phyloP scores from a whole-genome alignment of 2,113 vertebrate species.

The Scopus umbretta region DNA sequence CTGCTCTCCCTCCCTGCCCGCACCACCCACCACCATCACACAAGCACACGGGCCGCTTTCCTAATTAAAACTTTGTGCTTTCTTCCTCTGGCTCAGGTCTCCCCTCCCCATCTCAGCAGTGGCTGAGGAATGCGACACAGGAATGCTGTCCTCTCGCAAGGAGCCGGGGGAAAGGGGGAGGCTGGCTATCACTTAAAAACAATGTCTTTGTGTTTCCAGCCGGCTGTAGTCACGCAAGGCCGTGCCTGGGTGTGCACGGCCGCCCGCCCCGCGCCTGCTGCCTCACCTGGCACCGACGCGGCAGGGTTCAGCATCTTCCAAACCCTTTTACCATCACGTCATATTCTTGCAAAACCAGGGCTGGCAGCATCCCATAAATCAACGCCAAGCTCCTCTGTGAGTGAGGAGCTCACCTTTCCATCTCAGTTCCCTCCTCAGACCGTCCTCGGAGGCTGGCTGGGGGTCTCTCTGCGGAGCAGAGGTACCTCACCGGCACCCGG shows the following conservation, averaged over 20 bases:
- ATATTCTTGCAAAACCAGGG: neutral
- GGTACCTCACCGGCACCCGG: neutral
- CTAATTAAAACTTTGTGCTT: neutral
- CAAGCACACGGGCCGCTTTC: neutral
- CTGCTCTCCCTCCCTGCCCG: neutral
- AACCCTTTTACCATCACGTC: neutral
- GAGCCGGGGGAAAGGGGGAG: slow-evolving; percentile 1
- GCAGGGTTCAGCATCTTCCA: neutral
- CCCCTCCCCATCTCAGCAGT: slow-evolving; percentile 52
- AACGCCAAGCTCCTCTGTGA: neutral
- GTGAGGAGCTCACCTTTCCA: rapidly evolving
- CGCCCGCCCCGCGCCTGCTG: neutral
- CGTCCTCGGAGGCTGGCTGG: rapidly evolving
- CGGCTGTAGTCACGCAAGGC: neutral
- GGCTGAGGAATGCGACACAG: slow-evolving; percentile 80
- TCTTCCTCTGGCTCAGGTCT: neutral
- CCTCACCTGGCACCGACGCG: neutral
- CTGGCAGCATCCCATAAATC: neutral
- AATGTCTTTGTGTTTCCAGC: slow-evolving; percentile 70
- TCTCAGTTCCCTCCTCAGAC: neutral
- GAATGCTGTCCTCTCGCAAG: slow-evolving; percentile 79
- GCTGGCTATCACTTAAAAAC: slow-evolving; percentile 64
- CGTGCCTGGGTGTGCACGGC: neutral
- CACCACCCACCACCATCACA: neutral
- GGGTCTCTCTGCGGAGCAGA: neutral